phyloP scores from a whole-genome alignment of 1,140 invertebrate genomes.

The Tachypleus tridentatus region DNA sequence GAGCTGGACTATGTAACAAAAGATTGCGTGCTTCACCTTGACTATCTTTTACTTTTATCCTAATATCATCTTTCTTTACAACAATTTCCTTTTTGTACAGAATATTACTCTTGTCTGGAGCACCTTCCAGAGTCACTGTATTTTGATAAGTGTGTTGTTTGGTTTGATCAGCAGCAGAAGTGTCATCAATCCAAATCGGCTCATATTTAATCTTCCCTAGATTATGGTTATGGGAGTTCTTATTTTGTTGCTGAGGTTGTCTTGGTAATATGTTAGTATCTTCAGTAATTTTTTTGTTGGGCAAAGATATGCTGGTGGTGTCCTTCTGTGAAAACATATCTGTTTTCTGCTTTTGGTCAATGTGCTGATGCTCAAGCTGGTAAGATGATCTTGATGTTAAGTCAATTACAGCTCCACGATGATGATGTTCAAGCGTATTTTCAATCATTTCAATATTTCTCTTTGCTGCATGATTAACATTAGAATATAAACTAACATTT shows the following conservation, averaged over 20 bases:
- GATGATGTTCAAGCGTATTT: constrained; percentile 14
- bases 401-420: constrained; percentile 20
- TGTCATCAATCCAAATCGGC: not conserved
- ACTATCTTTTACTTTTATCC: not conserved
- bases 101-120: not conserved
- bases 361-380: no score
- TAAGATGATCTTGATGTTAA: constrained; percentile 17
- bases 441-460: constrained; percentile 20
- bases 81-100: not conserved
- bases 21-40: constrained; percentile 6
- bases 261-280: no score
- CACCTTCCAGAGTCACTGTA: not conserved
- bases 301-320: no score
- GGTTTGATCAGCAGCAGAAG: no score
- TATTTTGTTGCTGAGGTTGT: no score
- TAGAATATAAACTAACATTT: constrained; percentile 11
- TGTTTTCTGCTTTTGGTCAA: no score
- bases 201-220: constrained; percentile 6
- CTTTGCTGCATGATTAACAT: constrained; percentile 13
- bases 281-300: no score
- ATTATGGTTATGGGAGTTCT: no score
- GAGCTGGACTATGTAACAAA: constrained; percentile 18
- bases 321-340: no score
- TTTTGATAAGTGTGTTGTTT: no score
- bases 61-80: not conserved